Evolutionary conservation across 2,888 invertebrate species (phyloP).

Genomic region (Phaedon cochleariae): DNA sequence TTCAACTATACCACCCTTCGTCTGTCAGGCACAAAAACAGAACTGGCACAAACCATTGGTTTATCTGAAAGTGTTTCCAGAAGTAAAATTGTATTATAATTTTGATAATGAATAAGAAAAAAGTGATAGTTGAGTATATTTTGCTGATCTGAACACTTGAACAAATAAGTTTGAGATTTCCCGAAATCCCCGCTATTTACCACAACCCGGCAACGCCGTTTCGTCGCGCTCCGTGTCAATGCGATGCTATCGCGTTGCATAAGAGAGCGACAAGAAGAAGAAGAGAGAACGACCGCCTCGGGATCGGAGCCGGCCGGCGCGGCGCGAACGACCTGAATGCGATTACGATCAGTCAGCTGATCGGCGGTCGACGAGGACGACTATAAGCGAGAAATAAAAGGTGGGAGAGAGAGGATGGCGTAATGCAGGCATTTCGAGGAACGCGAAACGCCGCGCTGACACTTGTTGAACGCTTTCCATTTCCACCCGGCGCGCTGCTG

Average conservation of each 20-base stretch:
- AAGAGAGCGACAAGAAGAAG: constrained; percentile 25
- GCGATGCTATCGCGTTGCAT: constrained; percentile 23
- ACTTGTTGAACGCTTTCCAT: constrained; percentile 38
- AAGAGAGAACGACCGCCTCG: constrained; percentile 23
- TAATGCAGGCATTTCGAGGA: constrained; percentile 30
- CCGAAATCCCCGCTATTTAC: neutral
- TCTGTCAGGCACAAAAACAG: no score
- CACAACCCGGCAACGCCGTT: constrained; percentile 30
- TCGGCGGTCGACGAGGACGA: constrained; percentile 14
- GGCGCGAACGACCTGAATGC: constrained; percentile 9
- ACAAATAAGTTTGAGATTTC: no score
- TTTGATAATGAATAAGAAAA: no score
- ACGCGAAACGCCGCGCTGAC: constrained; percentile 15
- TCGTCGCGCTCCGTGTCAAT: neutral
- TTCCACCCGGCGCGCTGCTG: neutral
- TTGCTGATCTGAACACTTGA: no score
- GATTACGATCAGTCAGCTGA: constrained; percentile 37
- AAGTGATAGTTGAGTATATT: no score
- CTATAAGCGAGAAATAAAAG: neutral
- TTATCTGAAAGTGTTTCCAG: no score
- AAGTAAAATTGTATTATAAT: no score
- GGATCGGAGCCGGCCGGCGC: constrained; percentile 11
- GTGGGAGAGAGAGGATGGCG: constrained; percentile 17
- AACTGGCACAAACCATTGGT: no score
- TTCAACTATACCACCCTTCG: no score